phyloP scores from a whole-genome alignment of 2,888 invertebrate genomes.

The Rotaria magnacalcarata region DNA sequence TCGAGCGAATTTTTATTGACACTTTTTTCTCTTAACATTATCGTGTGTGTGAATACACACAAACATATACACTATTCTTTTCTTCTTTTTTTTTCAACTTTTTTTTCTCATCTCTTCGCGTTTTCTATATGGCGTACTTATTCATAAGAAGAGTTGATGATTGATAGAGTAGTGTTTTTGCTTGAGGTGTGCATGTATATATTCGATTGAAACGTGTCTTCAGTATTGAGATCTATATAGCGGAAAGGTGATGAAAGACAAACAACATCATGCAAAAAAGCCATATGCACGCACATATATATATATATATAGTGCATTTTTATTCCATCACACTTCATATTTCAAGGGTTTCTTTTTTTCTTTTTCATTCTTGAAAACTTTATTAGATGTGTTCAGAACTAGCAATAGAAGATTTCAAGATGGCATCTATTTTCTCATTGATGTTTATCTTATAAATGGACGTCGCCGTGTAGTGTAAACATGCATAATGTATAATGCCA shows the following conservation, averaged over 20 bases:
- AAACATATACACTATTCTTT: neutral
- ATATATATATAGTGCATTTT: neutral
- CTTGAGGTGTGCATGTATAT: neutral
- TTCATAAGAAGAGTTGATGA: neutral
- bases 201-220: neutral
- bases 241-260: neutral
- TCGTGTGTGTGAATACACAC: neutral
- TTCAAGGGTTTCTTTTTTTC: neutral
- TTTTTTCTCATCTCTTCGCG: neutral
- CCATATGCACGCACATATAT: neutral
- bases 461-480: neutral
- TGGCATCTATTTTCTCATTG: neutral
- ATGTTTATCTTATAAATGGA: slow-evolving; percentile 11
- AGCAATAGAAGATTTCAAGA: slow-evolving; percentile 7
- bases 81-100: neutral
- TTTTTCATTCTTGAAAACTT: neutral
- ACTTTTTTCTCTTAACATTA: neutral
- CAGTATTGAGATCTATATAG: neutral
- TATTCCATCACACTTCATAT: neutral
- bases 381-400: slow-evolving; percentile 1
- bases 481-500: neutral
- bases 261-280: neutral
- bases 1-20: neutral
- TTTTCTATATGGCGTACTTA: neutral
- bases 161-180: neutral